Conservation (phyloP, 2,888 invertebrate genomes). For the Xestobium rufovillosum region DNA sequence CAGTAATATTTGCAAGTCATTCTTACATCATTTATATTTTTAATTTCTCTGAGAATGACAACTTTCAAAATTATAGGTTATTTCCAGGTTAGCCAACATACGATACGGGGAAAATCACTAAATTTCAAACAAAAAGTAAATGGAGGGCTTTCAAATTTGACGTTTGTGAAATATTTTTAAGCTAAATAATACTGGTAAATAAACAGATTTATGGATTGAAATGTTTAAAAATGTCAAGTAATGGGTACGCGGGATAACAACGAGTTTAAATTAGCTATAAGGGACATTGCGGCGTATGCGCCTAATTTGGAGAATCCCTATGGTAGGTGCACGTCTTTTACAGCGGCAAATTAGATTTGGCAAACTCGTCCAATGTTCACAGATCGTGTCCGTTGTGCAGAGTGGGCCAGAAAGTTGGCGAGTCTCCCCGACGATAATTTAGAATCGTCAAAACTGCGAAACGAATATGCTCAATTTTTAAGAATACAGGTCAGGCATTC, state of each 20-base stretch:
- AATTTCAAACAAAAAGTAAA: too few relatives aligned
- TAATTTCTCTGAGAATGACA: too few relatives aligned
- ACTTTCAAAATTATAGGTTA: too few relatives aligned
- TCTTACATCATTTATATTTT: too few relatives aligned
- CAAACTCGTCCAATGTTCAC: background rate
- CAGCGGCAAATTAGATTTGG: constrained; percentile 1
- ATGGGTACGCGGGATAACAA: constrained; percentile 40
- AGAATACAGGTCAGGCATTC: constrained; percentile 46
- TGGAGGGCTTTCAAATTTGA: too few relatives aligned
- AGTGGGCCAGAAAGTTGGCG: constrained; percentile 47
- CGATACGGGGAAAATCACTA: too few relatives aligned
- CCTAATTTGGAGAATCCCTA: constrained; percentile 37
- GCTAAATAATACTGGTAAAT: too few relatives aligned
- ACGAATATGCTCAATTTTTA: constrained; percentile 48
- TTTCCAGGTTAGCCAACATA: too few relatives aligned
- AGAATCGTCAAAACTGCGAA: constrained; percentile 43
- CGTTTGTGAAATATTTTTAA: too few relatives aligned
- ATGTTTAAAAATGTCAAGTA: too few relatives aligned
- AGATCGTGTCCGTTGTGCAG: constrained; percentile 49
- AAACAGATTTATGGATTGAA: too few relatives aligned
- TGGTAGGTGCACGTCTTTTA: constrained; percentile 28
- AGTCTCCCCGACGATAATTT: constrained; percentile 42
- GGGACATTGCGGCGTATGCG: constrained; percentile 38
- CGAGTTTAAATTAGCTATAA: constrained; percentile 40
- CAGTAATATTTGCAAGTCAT: too few relatives aligned